Evolutionary conservation across 2,113 vertebrate genomes (phyloP).

Genomic region (Etheostoma spectabile): DNA sequence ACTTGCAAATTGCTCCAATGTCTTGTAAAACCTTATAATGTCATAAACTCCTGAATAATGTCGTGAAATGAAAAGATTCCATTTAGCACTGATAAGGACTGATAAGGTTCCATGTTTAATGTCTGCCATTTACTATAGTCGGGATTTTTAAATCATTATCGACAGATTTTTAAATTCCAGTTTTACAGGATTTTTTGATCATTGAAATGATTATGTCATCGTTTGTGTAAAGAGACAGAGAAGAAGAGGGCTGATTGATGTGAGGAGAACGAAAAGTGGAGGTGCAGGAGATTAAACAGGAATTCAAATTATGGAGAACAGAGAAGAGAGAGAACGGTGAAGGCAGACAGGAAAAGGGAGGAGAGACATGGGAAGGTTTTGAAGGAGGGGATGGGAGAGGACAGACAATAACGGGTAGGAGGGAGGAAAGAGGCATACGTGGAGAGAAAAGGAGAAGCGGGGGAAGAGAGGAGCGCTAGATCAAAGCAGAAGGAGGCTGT

Average conservation of each 20-base stretch:
- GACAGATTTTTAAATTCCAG: neutral
- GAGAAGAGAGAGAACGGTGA: neutral
- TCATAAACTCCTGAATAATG: neutral
- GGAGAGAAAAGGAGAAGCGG: too few species aligned
- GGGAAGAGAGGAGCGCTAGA: neutral
- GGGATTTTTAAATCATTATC: slow-evolving; percentile 4
- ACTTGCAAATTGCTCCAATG: neutral
- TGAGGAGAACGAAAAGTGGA: neutral
- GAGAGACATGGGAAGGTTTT: neutral
- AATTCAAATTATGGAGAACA: neutral
- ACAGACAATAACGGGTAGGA: neutral
- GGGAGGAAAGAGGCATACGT: neutral
- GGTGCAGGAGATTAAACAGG: neutral
- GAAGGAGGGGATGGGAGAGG: neutral
- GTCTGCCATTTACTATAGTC: neutral
- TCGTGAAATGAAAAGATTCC: neutral
- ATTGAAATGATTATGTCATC: neutral
- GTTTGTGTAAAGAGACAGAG: slow-evolving; percentile 11
- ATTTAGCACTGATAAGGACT: slow-evolving; percentile 11
- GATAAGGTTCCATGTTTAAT: neutral
- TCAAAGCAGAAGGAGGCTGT: neutral
- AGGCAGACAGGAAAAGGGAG: neutral
- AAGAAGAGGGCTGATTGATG: neutral
- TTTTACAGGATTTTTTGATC: slow-evolving; percentile 10
- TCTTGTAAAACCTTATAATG: slow-evolving; percentile 4